Base-by-base conservation (phyloP, 2,888 invertebrate genomes). In the Chloroclysta siterata region DNA sequence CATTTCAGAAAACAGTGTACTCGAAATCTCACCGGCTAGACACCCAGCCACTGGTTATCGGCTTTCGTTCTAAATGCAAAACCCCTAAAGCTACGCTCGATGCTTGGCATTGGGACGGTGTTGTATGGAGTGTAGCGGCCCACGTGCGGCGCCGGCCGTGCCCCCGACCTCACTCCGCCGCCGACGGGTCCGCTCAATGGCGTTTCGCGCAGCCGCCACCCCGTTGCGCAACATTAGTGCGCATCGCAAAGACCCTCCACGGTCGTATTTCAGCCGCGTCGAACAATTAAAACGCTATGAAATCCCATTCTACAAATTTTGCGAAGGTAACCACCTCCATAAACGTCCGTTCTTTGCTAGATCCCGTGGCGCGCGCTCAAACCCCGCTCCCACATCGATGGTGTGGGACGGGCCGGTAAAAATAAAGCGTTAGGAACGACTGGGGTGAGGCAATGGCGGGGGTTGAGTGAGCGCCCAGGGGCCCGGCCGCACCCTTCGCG, bases 381-480 rank as follows among this genome's bases (percentile, higher is more conserved):
- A 69, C 68, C 75, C 71, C 72, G 74, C 66, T 72, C 66, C 63
- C 72, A 66, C 72, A 73, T 63, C 82, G 86, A 89, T 89, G 92
- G 92, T 88, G 90, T 91, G 92, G 74, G 92, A 87, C 81, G 87
- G 88, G 85, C 86, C 89, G 90, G 87, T 87, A 91, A 93, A 93
- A 93, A 93, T 93, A 93, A 85, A 93, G 86, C 82, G 88, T 74
- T 82, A 88, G 82, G 84, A 90, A 85, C 76, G 79, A 81, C 77
- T 89, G 93, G 93, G 93, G 92, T 93, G 93, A 91, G 93, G 93
- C 87, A 86, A 89, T 88, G 90, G 88, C 91, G 88, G 91, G 93
- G 93, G 92, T 90, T 89, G 89, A 88, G 89, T 85, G 78, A 81
- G 83, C 87, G 84, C 89, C 88, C 87, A 77, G 85, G 86, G 87